Evolutionary conservation across 2,888 invertebrate species (phyloP).

Genomic region (Papilio elwesi): DNA sequence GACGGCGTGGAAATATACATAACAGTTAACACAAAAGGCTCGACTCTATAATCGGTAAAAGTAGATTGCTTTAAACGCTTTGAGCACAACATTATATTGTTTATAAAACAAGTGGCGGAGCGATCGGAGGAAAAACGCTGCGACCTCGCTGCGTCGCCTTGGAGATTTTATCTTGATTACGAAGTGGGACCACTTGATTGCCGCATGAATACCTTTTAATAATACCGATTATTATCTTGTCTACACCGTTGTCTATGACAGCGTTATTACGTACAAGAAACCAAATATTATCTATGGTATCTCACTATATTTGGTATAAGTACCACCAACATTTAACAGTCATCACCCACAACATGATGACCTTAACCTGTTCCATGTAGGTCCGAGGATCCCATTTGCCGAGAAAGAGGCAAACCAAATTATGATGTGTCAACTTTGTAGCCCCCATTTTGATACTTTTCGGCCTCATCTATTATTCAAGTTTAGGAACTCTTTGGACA

Average conservation of each 20-base stretch:
- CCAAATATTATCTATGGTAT: no score
- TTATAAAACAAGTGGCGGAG: slow-evolving; percentile 15
- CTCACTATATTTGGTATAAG: no score
- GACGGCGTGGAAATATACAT: not conserved
- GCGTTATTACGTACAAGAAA: not conserved
- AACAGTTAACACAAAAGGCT: not conserved
- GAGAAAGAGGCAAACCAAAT: no score
- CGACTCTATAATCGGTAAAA: not conserved
- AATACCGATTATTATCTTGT: not conserved
- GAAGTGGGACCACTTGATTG: slow-evolving; percentile 12
- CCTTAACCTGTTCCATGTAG: no score
- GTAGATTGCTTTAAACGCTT: slow-evolving; percentile 1
- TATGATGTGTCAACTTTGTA: no score
- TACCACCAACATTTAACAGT: no score
- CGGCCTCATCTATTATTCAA: no score
- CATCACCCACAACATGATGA: no score
- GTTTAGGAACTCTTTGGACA: no score
- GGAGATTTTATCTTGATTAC: slow-evolving; percentile 12
- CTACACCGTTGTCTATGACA: not conserved
- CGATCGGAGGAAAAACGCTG: slow-evolving; percentile 17
- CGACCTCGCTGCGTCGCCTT: slow-evolving; percentile 24
- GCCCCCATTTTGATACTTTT: no score
- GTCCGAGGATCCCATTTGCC: no score
- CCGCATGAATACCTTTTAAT: slow-evolving; percentile 9
- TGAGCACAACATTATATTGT: slow-evolving; percentile 19